Evolutionary conservation across 2,888 invertebrate species (phyloP).

Genomic region (Thera britannica): DNA sequence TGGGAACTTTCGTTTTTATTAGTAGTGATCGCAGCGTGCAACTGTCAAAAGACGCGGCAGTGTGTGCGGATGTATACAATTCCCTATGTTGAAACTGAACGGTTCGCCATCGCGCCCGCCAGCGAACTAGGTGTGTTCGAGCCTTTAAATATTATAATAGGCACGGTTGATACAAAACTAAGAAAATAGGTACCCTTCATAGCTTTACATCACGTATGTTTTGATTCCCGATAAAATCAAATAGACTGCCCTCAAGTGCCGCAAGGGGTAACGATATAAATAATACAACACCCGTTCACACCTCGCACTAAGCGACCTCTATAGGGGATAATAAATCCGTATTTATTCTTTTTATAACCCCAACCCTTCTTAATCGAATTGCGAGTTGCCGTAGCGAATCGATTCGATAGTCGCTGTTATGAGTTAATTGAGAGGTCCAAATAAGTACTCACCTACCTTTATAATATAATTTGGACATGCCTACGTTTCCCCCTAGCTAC

Average conservation of each 20-base stretch:
- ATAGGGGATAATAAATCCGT: slow-evolving; percentile 84
- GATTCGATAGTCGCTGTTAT: slow-evolving; percentile 59
- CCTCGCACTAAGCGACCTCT: slow-evolving; percentile 77
- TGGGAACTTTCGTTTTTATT: too few species aligned
- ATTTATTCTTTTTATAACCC: slow-evolving; percentile 82
- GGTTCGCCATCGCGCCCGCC: too few species aligned
- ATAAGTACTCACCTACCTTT: not conserved
- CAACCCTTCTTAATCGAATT: slow-evolving; percentile 76
- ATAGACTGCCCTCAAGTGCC: slow-evolving; percentile 74
- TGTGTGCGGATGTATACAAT: too few species aligned
- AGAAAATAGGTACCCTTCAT: not conserved
- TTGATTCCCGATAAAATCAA: slow-evolving; percentile 74
- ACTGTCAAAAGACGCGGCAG: too few species aligned
- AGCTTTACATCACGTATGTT: slow-evolving; percentile 58
- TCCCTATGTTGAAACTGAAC: too few species aligned
- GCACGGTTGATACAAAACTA: not conserved
- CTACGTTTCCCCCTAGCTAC: not conserved
- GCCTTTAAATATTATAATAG: too few species aligned
- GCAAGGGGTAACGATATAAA: slow-evolving; percentile 64
- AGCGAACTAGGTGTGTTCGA: too few species aligned
- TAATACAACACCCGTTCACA: slow-evolving; percentile 80
- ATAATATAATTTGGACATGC: not conserved
- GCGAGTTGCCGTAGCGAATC: slow-evolving; percentile 74
- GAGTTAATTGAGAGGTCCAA: slow-evolving; percentile 28
- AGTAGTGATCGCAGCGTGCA: too few species aligned